Conservation (phyloP, 23 tunicate species). For the Trididemnum miniatum region DNA sequence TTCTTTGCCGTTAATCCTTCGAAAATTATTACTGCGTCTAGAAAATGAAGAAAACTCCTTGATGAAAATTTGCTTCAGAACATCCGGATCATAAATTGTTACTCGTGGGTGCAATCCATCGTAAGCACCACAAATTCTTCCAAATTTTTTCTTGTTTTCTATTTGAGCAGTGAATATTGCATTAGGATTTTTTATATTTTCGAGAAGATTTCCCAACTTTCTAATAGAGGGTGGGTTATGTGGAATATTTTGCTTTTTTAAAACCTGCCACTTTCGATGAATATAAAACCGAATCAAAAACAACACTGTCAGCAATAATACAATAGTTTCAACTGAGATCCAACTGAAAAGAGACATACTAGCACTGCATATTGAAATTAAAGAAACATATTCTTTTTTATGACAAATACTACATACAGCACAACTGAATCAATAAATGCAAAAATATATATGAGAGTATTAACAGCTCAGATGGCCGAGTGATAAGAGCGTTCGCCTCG, state of each 20-base stretch:
- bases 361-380: too few relatives aligned
- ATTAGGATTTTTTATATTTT: constrained; percentile 9
- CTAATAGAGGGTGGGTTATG: constrained; percentile 68
- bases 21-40: constrained; percentile 33
- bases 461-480: too few relatives aligned
- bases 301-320: neutral
- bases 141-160: neutral
- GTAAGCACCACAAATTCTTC: constrained; percentile 34
- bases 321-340: constrained; percentile 1
- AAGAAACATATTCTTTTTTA: too few relatives aligned
- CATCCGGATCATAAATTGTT: constrained; percentile 57
- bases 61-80: constrained; percentile 68
- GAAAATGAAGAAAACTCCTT: constrained; percentile 67
- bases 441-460: too few relatives aligned
- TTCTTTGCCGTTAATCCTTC: constrained; percentile 51
- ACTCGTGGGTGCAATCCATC: constrained; percentile 31
- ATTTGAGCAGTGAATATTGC: neutral
- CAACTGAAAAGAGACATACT: neutral
- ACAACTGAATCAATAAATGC: too few relatives aligned
- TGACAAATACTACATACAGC: too few relatives aligned
- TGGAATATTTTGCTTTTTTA: constrained; percentile 69
- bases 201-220: constrained; percentile 36
- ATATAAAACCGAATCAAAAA: constrained; percentile 45
- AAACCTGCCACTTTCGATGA: constrained; percentile 59
- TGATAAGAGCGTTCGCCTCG: too few relatives aligned